Conservation (phyloP, 1,140 invertebrate genomes). For the Aphis craccivora region DNA sequence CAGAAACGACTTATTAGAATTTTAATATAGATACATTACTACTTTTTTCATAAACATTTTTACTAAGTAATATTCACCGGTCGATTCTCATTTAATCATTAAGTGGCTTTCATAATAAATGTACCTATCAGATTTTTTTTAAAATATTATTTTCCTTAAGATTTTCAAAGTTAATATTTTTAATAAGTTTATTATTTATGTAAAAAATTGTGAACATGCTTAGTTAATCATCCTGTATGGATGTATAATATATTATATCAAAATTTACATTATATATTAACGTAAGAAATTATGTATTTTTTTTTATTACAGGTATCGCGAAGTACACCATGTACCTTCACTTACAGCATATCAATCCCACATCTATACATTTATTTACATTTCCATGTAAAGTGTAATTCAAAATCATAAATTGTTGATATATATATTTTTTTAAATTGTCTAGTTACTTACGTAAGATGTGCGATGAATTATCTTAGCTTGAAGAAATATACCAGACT, state of each 20-base stretch:
- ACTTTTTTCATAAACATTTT: not conserved
- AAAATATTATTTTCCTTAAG: not conserved
- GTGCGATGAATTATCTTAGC: accelerated
- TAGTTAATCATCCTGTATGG: not conserved
- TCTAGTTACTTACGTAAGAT: not conserved
- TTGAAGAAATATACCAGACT: not conserved
- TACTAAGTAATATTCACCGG: not conserved
- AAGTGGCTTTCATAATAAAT: not conserved
- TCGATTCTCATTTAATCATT: not conserved
- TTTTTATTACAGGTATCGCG: not conserved
- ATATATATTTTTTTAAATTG: not conserved
- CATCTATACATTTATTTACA: not conserved
- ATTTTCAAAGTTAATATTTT: not conserved
- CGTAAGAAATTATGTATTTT: not conserved
- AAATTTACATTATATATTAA: not conserved
- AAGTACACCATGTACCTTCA: too few species aligned
- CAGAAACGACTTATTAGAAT: not conserved
- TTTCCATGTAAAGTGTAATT: too few species aligned
- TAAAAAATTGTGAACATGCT: not conserved
- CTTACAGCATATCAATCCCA: not conserved
- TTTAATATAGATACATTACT: not conserved
- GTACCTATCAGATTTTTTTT: not conserved
- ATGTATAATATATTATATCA: not conserved
- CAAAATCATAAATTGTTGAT: not conserved
- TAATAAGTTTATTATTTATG: not conserved